phyloP scores from a whole-genome alignment of 2,888 invertebrate species.

The Drosophila borealis region DNA sequence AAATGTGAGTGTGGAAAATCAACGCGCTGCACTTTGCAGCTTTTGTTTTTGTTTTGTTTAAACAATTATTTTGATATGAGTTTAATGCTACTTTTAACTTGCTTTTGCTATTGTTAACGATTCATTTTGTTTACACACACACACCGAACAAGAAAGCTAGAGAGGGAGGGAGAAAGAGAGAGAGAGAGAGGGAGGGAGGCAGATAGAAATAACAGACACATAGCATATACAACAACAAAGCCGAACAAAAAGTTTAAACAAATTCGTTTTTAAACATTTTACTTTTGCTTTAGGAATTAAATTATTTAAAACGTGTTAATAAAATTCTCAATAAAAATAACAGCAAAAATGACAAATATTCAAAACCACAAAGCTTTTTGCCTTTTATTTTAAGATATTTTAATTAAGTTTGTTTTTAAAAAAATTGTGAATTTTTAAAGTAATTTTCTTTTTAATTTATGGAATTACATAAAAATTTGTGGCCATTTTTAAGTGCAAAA shows the following conservation, averaged over 20 bases:
- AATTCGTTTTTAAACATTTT: too few relatives aligned
- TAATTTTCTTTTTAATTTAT: too few relatives aligned
- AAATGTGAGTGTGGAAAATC: slow-evolving; percentile 11
- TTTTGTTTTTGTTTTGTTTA: slow-evolving; percentile 33
- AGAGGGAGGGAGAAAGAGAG: slow-evolving; percentile 2
- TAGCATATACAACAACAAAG: slow-evolving; percentile 9
- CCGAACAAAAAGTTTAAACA: slow-evolving; percentile 3
- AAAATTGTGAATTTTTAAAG: too few relatives aligned
- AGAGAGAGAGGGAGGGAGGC: neutral
- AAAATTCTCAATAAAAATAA: too few relatives aligned
- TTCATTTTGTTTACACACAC: slow-evolving; percentile 38
- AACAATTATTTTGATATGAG: slow-evolving; percentile 35
- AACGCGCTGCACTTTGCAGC: slow-evolving; percentile 35
- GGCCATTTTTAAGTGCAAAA: too few relatives aligned
- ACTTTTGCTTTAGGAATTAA: too few relatives aligned
- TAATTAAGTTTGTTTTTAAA: too few relatives aligned
- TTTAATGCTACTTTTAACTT: slow-evolving; percentile 31
- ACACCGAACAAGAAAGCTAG: slow-evolving; percentile 5
- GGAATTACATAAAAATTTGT: too few relatives aligned
- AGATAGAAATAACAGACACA: slow-evolving; percentile 18
- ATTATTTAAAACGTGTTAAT: too few relatives aligned
- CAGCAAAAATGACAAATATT: too few relatives aligned
- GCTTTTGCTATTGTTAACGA: slow-evolving; percentile 27
- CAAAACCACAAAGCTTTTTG: too few relatives aligned
- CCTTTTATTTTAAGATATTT: too few relatives aligned